Base-by-base conservation (phyloP, 1,140 invertebrate species). In the Drosophila chauvacae region DNA sequence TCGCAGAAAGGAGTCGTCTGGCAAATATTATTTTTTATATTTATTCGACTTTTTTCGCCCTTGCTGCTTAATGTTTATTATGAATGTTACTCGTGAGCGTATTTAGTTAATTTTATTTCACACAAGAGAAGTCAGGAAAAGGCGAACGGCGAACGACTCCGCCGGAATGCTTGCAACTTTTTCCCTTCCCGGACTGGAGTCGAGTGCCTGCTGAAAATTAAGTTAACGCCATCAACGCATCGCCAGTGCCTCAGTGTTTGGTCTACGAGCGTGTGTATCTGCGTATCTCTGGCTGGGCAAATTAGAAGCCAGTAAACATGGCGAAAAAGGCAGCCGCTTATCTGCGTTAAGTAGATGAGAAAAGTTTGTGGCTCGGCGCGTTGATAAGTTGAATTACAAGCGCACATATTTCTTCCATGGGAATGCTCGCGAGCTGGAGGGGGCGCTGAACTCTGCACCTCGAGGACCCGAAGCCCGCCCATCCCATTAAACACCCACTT, bases 51-150 rank as follows among this genome's bases (percentile, higher is more conserved):
- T 87, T 81, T 90, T 77, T 85, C 75, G 78, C 64, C 80, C 70
- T 81, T 53, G 80, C 77, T 83, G 80, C 82, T 91, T 88, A 91
- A 91, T 86, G 91, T 91, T 91, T 91, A 91, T 91, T 91, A 91
- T 91, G 84, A 91, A 91, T 91, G 90, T 91, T 91, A 85, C 90
- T 91, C 91, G 86, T 91, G 91, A 91, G 90, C 86, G 81, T 91
- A 88, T 91, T 91, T 91, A 91, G 91, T 91, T 91, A 91, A 91
- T 91, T 91, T 91, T 91, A 91, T 91, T 91, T 91, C 81, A 91
- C 90, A 91, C 90, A 81, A 91, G 91, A 90, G 86, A 77, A 91
- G 83, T 64, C 77, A 71, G 80, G 47, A 77, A 70, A 78, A 50
- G 61, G 64, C 63, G 70, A 47, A 28, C 14, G 26, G 48, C 58